These are phyloP conservation scores for Naja naja DNA, from an alignment of 2,113 vertebrate genomes.

Conservation along the genomic window DNA sequence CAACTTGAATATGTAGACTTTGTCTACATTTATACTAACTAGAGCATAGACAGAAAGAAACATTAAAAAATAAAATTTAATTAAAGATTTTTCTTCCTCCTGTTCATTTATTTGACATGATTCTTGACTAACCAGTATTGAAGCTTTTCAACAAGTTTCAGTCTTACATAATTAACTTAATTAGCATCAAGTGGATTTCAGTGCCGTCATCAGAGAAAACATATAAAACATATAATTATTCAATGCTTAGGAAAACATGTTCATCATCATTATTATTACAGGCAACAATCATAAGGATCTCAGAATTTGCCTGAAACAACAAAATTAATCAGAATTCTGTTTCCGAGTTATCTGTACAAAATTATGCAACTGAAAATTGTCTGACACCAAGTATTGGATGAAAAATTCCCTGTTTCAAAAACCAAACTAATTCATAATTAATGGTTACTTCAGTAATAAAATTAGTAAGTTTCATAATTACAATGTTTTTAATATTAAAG, in stretches of 20 bases:
- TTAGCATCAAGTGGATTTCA: background rate
- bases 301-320: background rate
- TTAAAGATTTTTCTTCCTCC: background rate
- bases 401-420: background rate
- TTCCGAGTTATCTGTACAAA: background rate
- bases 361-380: background rate
- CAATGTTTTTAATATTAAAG: background rate
- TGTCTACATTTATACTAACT: background rate
- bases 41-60: background rate
- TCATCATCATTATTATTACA: background rate
- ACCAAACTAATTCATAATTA: background rate
- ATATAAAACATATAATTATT: background rate
- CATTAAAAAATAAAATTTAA: background rate
- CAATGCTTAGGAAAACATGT: background rate
- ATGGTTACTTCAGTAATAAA: background rate
- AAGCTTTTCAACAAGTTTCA: constrained; percentile 9
- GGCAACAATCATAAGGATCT: background rate
- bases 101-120: background rate
- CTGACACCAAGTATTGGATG: background rate
- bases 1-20: background rate
- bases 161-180: constrained; percentile 8
- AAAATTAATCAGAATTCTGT: background rate
- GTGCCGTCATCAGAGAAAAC: constrained; percentile 2
- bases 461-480: background rate
- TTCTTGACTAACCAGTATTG: constrained; percentile 1